Evolutionary conservation across 1,140 invertebrate species (phyloP).

Genomic region (Mactra quadrangularis): DNA sequence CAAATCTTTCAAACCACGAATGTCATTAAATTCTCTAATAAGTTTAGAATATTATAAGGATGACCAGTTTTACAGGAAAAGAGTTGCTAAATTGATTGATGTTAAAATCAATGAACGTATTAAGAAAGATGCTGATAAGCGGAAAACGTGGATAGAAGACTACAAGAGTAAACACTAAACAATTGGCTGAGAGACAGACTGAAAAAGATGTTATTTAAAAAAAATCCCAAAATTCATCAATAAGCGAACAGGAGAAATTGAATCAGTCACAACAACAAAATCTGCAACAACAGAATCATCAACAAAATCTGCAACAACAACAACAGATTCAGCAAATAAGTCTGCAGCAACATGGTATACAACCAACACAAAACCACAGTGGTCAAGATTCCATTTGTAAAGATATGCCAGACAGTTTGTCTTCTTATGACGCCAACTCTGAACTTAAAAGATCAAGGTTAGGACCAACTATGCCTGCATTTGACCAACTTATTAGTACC

Average conservation of each 20-base stretch:
- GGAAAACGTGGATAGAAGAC: slow-evolving; percentile 23
- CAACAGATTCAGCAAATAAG: too few relatives aligned
- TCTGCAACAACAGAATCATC: too few relatives aligned
- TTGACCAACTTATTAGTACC: too few relatives aligned
- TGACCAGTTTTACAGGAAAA: slow-evolving; percentile 66
- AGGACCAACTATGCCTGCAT: too few relatives aligned
- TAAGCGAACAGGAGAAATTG: neutral
- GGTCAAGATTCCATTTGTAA: neutral
- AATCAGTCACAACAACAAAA: neutral
- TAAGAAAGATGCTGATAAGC: slow-evolving; percentile 1
- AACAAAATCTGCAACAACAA: too few relatives aligned
- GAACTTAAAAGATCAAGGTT: too few relatives aligned
- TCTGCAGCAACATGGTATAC: neutral
- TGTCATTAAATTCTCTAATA: slow-evolving; percentile 70
- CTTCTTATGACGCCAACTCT: too few relatives aligned
- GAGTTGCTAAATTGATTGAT: slow-evolving; percentile 55
- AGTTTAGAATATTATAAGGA: slow-evolving; percentile 70
- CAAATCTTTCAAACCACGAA: slow-evolving; percentile 68
- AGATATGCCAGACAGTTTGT: neutral
- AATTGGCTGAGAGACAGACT: neutral
- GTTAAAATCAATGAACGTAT: slow-evolving; percentile 6
- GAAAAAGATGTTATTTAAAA: neutral
- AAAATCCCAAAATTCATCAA: neutral
- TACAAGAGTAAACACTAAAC: slow-evolving; percentile 29
- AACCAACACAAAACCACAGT: neutral